Evolutionary conservation across 2,113 vertebrate species (phyloP), one percentile per base, ranked within the genome.

Genomic region (Cyprinus carpio): DNA sequence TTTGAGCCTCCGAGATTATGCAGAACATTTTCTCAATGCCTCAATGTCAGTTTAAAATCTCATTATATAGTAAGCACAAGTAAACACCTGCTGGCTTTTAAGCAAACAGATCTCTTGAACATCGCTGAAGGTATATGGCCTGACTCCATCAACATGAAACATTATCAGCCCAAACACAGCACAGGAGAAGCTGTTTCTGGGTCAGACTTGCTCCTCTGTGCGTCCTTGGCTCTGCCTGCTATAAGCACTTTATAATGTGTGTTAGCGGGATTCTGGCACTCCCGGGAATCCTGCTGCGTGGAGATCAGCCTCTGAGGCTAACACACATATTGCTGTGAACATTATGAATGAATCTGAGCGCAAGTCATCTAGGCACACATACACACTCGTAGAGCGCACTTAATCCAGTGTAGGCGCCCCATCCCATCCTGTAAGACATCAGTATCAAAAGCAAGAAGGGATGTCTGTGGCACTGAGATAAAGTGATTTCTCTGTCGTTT

Each of bases 141-240:
- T 56, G 18, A 83, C 43, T 83, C 37, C 16, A 23, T 87, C 71
- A 23, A n/a, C 78, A 79, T 84, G 80, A 82, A 64, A 67, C 72
- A 84, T 86, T 74, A 86, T 58, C 82, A 13, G 81, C 71, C 75
- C 16, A 18, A 40, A 49, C 76, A n/a, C 92, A 86, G 90, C 90
- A 91, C 86, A 54, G 86, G 92, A 89, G 69, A 90, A 92, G 89
- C 91, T 56, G 86, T 92, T 94, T 93, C 91, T 93, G 90, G 93
- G 93, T 91, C 93, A 92, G 91, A 76, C 25, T 43, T 72, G 87
- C 87, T 81, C 82, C 86, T 86, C 62, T 87, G 87, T 40, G 78
- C 86, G 93, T 93, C 93, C 92, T 95, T 94, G 92, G 89, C 87
- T 74, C 85, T 88, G 76, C 56, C 51, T 62, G 79, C 79, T 69